Conservation (phyloP, 2,888 invertebrate species). For the Hipparchia sbordonii region DNA sequence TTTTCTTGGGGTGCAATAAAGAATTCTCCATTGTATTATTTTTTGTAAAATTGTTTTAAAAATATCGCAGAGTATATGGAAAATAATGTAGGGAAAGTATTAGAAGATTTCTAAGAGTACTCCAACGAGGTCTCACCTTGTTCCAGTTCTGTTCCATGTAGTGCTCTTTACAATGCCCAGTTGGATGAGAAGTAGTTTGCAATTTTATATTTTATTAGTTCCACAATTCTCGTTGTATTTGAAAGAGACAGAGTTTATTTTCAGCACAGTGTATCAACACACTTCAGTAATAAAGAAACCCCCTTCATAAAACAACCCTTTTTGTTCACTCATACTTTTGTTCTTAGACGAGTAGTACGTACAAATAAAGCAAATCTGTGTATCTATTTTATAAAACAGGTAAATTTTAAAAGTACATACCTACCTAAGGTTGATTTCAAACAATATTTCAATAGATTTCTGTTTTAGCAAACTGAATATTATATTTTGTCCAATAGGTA, state of each 20-base stretch:
- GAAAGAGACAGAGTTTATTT: slow-evolving; percentile 4
- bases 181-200: slow-evolving; percentile 32
- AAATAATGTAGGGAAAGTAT: slow-evolving; percentile 28
- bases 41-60: neutral
- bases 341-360: no score
- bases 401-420: no score
- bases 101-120: slow-evolving; percentile 36
- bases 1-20: no score
- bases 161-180: slow-evolving; percentile 38
- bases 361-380: no score
- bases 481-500: no score
- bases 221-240: slow-evolving; percentile 18
- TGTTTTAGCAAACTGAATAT: no score
- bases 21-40: no score
- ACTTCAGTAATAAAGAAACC: neutral
- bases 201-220: slow-evolving; percentile 37
- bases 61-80: slow-evolving; percentile 13
- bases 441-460: neutral
- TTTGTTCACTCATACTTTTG: neutral
- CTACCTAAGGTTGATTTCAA: neutral
- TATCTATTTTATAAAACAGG: no score
- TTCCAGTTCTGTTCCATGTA: slow-evolving; percentile 39
- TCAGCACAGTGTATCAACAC: neutral
- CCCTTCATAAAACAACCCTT: neutral
- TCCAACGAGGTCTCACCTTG: slow-evolving; percentile 39